These are phyloP conservation scores for Nymphalis polychloros DNA, from an alignment of 2,888 invertebrate species.

Conservation along the genomic window DNA sequence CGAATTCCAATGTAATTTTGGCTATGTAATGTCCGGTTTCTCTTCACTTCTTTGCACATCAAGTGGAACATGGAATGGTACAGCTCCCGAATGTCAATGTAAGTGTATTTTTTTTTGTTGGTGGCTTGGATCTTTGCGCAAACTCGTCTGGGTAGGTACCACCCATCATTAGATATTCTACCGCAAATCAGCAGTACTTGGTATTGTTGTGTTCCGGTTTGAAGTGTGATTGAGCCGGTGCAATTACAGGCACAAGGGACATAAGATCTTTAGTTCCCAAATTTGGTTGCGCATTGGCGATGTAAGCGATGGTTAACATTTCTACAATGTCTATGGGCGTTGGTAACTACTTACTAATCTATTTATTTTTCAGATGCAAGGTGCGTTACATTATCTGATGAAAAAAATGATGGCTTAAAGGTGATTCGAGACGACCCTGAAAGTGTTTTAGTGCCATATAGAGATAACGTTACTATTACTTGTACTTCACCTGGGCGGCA, in stretches of 20 bases:
- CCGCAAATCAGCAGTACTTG: too few species aligned
- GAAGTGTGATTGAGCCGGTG: too few species aligned
- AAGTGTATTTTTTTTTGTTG: conserved; percentile 61
- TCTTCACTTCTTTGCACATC: conserved; percentile 92
- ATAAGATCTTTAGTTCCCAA: too few species aligned
- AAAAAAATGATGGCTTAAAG: conserved; percentile 91
- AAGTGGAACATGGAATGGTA: conserved; percentile 96
- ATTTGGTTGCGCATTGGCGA: too few species aligned
- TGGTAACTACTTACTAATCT: neutral
- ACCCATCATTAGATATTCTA: too few species aligned
- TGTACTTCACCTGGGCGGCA: conserved; percentile 90
- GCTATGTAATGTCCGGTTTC: conserved; percentile 94
- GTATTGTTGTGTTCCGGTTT: too few species aligned
- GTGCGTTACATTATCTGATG: conserved; percentile 94
- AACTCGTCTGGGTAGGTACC: too few species aligned
- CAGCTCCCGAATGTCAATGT: conserved; percentile 96
- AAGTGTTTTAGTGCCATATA: conserved; percentile 92
- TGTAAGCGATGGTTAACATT: too few species aligned
- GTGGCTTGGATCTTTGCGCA: too few species aligned
- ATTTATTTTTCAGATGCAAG: conserved; percentile 86
- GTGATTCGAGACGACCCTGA: conserved; percentile 90
- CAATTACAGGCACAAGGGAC: too few species aligned
- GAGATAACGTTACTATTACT: conserved; percentile 93
- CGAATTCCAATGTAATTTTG: conserved; percentile 96
- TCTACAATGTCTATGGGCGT: too few species aligned